Evolutionary conservation across 2,888 invertebrate genomes (phyloP), one percentile per base, ranked within the genome.

Genomic region (Lasioglossum oenotherae): DNA sequence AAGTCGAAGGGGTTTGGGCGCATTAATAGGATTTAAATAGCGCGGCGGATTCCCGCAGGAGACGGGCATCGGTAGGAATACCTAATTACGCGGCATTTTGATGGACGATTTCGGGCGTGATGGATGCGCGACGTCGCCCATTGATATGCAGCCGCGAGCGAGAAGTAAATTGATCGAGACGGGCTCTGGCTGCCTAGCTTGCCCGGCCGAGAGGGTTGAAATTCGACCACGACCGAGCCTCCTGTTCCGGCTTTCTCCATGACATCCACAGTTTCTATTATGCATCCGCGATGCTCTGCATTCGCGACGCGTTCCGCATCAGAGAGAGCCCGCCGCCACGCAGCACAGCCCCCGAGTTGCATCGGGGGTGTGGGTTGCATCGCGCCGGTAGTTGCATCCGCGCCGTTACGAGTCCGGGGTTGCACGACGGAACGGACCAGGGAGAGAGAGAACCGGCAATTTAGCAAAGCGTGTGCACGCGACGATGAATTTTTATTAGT

Each of bases 121-220:
- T 82, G 90, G 88, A 89, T 91, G 84, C 87, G 78, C 81, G 80
- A 74, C 67, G 41, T 60, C 83, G 38, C 74, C 76, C 85, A 91
- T 91, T 91, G 91, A 89, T 91, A 91, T 91, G 89, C 91, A 82
- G 87, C 84, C 90, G 79, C 89, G 86, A 88, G 85, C 83, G 89
- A 89, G 89, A 89, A 91, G 91, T 86, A 90, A 91, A 91, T 91
- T 91, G 91, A 91, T 91, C 91, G 91, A 86, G 91, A 90, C 88
- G 80, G 79, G 81, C 53, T 19, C 35, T 19, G 67, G 35, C 35
- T 35, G 35, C 35, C 19, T 31, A 16, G 64, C 31, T 16, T 19
- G 76, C 69, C 14, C 23, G 46, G 44, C 67, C 49, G 71, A 72
- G 79, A 64, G 82, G 78, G 82, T 78, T 88, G 89, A 90, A 91